These are phyloP conservation scores for Agrotis puta DNA, from an alignment of 2,888 invertebrate species.

Conservation along the genomic window DNA sequence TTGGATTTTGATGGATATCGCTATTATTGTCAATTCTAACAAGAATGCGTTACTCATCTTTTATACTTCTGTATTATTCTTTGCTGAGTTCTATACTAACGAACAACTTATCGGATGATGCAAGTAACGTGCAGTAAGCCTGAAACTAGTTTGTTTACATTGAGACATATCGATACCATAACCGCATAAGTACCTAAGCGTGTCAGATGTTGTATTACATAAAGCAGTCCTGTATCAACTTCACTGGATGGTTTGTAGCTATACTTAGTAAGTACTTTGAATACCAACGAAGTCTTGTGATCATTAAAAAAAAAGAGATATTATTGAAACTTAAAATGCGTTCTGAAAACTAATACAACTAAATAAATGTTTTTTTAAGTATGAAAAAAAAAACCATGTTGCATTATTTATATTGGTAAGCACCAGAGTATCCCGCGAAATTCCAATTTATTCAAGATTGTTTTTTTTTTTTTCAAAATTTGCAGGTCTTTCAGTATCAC, in stretches of 20 bases:
- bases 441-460: no score
- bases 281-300: background rate
- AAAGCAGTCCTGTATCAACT: slow-evolving; percentile 68
- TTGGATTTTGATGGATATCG: slow-evolving; percentile 31
- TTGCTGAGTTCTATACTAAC: background rate
- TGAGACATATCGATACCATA: slow-evolving; percentile 74
- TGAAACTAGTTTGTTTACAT: slow-evolving; percentile 79
- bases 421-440: no score
- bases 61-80: background rate
- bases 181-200: slow-evolving; percentile 69
- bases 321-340: background rate
- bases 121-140: slow-evolving; percentile 63
- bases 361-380: no score
- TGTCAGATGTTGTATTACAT: slow-evolving; percentile 81
- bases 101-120: slow-evolving; percentile 52
- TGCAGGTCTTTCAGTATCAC: no score
- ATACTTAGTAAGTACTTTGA: background rate
- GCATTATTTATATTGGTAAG: no score
- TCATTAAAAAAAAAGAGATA: no score
- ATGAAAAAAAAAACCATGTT: background rate
- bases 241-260: slow-evolving; percentile 38
- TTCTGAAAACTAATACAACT: no score
- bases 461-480: no score
- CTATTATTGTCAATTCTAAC: slow-evolving; percentile 6
- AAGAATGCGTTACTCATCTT: slow-evolving; percentile 1